phyloP scores from a whole-genome alignment of 2,888 invertebrate genomes.

The Philereme vetulata region DNA sequence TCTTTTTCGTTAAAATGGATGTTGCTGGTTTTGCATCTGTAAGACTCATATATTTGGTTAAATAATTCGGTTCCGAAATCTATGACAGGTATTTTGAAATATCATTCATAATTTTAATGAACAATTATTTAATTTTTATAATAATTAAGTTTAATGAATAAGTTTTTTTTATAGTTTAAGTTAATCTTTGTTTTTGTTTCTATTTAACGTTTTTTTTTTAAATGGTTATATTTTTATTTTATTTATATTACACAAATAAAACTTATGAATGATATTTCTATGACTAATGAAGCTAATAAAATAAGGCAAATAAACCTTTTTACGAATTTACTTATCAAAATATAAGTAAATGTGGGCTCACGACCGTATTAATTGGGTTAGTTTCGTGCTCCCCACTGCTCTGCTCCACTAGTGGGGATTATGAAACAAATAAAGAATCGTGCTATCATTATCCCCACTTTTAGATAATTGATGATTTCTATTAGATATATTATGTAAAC shows the following conservation, averaged over 20 bases:
- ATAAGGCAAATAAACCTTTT: neutral
- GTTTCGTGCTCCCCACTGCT: neutral
- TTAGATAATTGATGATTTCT: no score
- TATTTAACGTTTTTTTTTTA: neutral
- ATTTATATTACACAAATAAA: neutral
- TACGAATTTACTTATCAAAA: no score
- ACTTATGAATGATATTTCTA: neutral
- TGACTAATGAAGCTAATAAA: neutral
- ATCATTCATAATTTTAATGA: conserved; percentile 2
- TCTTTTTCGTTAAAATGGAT: no score
- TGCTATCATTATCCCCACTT: no score
- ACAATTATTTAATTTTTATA: neutral
- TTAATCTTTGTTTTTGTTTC: neutral
- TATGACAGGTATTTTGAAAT: neutral
- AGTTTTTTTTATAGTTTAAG: neutral
- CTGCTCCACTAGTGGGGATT: no score
- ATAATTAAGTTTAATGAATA: neutral
- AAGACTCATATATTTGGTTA: neutral
- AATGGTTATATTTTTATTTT: neutral
- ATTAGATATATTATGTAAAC: no score
- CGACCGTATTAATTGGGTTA: neutral
- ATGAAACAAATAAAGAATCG: no score
- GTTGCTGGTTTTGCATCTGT: no score
- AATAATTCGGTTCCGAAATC: neutral
- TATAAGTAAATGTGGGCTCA: neutral